Conservation (phyloP, 2,113 vertebrate genomes). For the Antechinus flavipes region DNA sequence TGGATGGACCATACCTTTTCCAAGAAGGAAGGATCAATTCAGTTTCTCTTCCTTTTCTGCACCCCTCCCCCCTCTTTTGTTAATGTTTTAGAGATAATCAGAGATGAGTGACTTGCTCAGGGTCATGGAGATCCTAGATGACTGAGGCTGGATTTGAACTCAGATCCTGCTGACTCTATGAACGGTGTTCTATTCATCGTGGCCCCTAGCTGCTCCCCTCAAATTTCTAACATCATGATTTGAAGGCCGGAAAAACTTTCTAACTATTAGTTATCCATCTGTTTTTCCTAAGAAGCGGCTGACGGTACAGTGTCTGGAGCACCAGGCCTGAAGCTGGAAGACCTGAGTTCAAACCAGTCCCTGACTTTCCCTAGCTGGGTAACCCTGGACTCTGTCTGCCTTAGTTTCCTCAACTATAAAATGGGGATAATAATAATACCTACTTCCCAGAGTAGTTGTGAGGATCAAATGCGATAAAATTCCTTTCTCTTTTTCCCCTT, state of each 20-base stretch:
- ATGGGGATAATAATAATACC: neutral
- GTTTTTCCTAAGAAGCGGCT: neutral
- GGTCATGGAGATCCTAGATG: too few relatives aligned
- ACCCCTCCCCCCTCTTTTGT: too few relatives aligned
- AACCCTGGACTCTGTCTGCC: neutral
- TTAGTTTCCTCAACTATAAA: neutral
- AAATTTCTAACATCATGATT: neutral
- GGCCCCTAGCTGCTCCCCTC: too few relatives aligned
- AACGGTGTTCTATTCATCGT: too few relatives aligned
- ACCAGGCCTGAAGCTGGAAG: neutral
- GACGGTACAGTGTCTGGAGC: neutral
- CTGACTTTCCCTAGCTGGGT: neutral
- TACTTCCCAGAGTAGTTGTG: neutral
- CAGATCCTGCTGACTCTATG: too few relatives aligned
- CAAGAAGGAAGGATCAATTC: conserved; percentile 92
- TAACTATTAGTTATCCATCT: too few relatives aligned
- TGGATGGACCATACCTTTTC: conserved; percentile 93
- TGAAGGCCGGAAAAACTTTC: too few relatives aligned
- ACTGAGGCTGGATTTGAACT: too few relatives aligned
- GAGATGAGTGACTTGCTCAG: too few relatives aligned
- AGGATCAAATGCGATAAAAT: neutral
- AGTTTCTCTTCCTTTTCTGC: neutral
- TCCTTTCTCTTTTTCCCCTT: neutral
- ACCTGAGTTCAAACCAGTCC: neutral
- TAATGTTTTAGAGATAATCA: too few relatives aligned